Conservation (phyloP, 2,888 invertebrate genomes). For the Noctua janthina region DNA sequence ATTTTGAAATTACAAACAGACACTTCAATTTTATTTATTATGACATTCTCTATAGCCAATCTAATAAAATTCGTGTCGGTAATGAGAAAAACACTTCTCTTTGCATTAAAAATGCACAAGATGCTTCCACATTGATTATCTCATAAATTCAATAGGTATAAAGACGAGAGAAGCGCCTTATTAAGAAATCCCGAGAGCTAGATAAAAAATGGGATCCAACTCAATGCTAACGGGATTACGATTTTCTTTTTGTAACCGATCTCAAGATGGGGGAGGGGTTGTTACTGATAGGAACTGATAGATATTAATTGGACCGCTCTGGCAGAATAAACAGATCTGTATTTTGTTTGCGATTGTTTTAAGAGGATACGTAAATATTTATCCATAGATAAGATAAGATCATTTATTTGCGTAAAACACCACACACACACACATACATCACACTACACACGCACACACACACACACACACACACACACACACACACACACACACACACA, state of each 20-base stretch:
- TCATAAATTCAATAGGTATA: slow-evolving; percentile 8
- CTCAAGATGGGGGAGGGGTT: slow-evolving; percentile 26
- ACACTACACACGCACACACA: too few species aligned
- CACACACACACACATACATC: too few species aligned
- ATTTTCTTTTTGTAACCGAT: slow-evolving; percentile 30
- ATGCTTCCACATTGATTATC: slow-evolving; percentile 4
- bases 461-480: too few species aligned
- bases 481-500: too few species aligned
- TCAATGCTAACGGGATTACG: slow-evolving; percentile 33
- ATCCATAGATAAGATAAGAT: background rate
- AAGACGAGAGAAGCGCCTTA: slow-evolving; percentile 26
- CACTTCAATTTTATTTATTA: too few species aligned
- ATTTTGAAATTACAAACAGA: too few species aligned
- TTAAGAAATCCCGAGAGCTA: slow-evolving; percentile 23
- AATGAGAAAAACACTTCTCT: background rate
- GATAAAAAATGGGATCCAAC: slow-evolving; percentile 42
- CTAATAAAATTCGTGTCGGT: background rate
- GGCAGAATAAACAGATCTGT: slow-evolving; percentile 14
- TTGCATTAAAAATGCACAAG: background rate
- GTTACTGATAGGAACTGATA: slow-evolving; percentile 41
- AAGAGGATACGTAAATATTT: background rate
- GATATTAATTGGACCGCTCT: slow-evolving; percentile 42
- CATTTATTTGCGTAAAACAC: too few species aligned
- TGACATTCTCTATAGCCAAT: background rate
- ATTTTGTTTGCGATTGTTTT: slow-evolving; percentile 10